Percentiles rank a stretch among this genome's conserved stretches.
Conservation (phyloP, 1,140 invertebrate species). For the Streblospio benedicti region DNA sequence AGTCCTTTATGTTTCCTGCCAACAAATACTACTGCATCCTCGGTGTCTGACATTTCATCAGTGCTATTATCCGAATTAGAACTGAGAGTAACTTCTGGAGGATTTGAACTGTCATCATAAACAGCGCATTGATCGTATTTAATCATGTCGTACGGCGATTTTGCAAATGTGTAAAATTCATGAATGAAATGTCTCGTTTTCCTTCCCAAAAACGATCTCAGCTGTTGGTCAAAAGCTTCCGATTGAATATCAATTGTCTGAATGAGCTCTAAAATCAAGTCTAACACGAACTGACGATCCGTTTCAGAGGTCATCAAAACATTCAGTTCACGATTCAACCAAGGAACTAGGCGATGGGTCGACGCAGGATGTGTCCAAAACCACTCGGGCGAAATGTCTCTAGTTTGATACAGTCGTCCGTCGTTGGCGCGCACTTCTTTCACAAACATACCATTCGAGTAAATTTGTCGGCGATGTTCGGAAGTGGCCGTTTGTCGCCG, state of each 20-base stretch:
- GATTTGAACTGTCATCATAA: slow-evolving; percentile 29
- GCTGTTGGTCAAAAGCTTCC: slow-evolving; percentile 56
- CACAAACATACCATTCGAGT: slow-evolving; percentile 68
- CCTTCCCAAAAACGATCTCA: slow-evolving; percentile 43
- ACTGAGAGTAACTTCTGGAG: slow-evolving; percentile 10
- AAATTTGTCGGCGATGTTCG: slow-evolving; percentile 61
- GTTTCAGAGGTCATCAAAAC: slow-evolving; percentile 53
- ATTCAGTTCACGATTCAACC: slow-evolving; percentile 77
- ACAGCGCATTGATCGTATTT: slow-evolving; percentile 51
- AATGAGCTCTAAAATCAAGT: slow-evolving; percentile 62
- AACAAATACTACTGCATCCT: not conserved
- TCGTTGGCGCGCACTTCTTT: slow-evolving; percentile 18
- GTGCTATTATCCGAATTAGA: not conserved
- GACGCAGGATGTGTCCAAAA: slow-evolving; percentile 65
- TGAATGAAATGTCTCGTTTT: slow-evolving; percentile 68
- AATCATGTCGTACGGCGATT: slow-evolving; percentile 71
- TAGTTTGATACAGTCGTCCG: slow-evolving; percentile 16
- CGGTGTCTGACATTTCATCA: not conserved
- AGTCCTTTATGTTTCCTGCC: not conserved
- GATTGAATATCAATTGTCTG: slow-evolving; percentile 63
- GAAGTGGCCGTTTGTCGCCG: slow-evolving; percentile 30
- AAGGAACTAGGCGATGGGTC: slow-evolving; percentile 71
- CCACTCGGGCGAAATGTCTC: slow-evolving; percentile 66
- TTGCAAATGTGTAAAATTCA: slow-evolving; percentile 77
- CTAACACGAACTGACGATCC: slow-evolving; percentile 58